Evolutionary conservation across 2,797 vertebrate species (phyloP), one percentile per base, ranked within the genome.

Genomic region (Alauda arvensis): DNA sequence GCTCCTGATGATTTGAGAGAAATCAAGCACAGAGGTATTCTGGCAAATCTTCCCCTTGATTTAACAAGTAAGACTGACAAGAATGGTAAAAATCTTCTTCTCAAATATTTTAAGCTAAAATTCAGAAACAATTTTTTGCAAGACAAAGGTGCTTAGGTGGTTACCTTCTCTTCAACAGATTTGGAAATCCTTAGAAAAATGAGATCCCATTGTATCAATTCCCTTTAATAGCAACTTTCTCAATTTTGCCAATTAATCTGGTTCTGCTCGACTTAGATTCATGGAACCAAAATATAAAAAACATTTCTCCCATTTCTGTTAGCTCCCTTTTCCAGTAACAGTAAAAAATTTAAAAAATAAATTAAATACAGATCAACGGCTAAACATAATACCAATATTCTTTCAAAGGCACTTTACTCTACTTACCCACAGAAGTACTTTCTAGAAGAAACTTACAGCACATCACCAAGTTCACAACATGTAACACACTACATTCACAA

Each of bases 361-460:
- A 63, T 42, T 57, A 68, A 84, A 70, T 42, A 59, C 15, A 69
- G 23, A 69, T 63, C 70, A 91, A 78, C 0, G n/a, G 39, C 24
- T 74, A n/a, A 89, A 76, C 17, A 59, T 8, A 46, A 74, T 10
- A 25, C 16, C 66, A 45, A 1, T 28, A 19, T 9, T 67, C 61
- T 78, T 56, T 46, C 20, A 78, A 79, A 92, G 33, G 52, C n/a
- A 88, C 21, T 85, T 67, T 70, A 90, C 91, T 95, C 91, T 70
- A 90, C 91, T 95, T 92, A 94, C 94, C 92, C 81, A 75, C 8
- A 45, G 48, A 89, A 53, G 40, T 69, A 71, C 40, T 71, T 89
- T 71, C 57, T 77, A 53, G 76, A 92, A 93, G 70, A 66, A 87
- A 33, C 16, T 80, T 21, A 51, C 24, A 86, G 28, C 7, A 13